Evolutionary conservation across 1,140 invertebrate genomes (phyloP).

Genomic region (Bombus confusus): DNA sequence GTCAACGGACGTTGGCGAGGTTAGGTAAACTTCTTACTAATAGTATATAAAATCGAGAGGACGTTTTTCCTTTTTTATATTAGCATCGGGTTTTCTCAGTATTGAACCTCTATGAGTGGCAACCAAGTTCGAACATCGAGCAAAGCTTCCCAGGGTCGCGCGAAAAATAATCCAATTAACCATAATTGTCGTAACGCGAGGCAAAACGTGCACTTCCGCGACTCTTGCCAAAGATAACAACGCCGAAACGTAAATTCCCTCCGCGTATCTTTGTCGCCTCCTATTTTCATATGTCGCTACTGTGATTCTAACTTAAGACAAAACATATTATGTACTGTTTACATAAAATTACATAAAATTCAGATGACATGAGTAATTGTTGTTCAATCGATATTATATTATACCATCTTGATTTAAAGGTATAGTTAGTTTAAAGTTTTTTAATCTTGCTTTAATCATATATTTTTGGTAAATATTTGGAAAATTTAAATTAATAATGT

Average conservation of each 20-base stretch:
- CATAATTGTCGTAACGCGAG: constrained; percentile 44
- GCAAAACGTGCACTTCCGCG: constrained; percentile 29
- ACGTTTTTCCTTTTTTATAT: not conserved
- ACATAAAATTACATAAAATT: not conserved
- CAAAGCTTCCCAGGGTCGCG: constrained; percentile 51
- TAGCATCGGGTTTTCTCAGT: not conserved
- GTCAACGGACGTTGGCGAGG: not conserved
- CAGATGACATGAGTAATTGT: not conserved
- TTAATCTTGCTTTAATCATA: no score
- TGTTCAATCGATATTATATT: not conserved
- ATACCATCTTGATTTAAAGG: no score
- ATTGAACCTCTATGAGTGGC: not conserved
- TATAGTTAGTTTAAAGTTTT: no score
- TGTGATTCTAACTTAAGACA: not conserved
- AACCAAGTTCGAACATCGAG: not conserved
- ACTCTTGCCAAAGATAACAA: constrained; percentile 2
- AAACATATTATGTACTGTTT: no score
- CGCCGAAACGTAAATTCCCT: not conserved
- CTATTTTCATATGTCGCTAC: not conserved
- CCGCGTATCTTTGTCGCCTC: not conserved
- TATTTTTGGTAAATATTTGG: no score
- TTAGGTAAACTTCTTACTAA: not conserved
- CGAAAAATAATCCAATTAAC: constrained; percentile 52
- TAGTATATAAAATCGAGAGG: not conserved
- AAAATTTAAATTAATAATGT: no score